Base-by-base conservation (phyloP, 1,140 invertebrate genomes). In the Protaetia brevitarsis region DNA sequence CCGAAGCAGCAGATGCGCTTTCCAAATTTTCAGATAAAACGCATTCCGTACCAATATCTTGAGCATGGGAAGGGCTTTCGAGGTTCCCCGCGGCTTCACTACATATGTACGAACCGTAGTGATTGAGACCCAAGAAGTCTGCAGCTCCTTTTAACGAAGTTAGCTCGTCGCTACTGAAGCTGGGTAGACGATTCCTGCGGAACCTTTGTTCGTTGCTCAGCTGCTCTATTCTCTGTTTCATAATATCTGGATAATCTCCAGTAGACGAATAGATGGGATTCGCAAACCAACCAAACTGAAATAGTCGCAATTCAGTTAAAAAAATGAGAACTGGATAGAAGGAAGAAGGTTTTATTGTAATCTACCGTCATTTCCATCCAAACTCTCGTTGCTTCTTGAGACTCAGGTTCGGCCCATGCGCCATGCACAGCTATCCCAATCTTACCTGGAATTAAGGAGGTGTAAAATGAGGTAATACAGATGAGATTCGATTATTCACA, bases 251-350 rank as follows among this genome's bases (percentile, higher is more conserved):
- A 72, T 88, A 89, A 63, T 87, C 84, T 10, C 87, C 87, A 1
- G 79, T 64, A 21, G 78, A 68, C 0, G 82, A 82, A 71, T 82
- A 88, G 30, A 88, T 84, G 0, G 87, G 85, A 73, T 89, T 75
- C 0, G 84, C 81, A 61, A 82, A 83, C 86, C 86, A 88, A 6
- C 88, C 88, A 31, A 83, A 79, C 83, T 85, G 71, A 45, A 80
- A 79, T 28, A n/a, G n/a, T 19, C 10, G n/a, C 7, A 34, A 7
- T 34, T 7, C n/a, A 7, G 31, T 34, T 34, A 7, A 45, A 10
- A 11, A 21, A 45, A 6, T 64, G 13, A 30, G 30, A 60, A 3
- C 6, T 30, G 13, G n/a, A n/a, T n/a, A 29, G 58, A 26, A 0
- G n/a, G 10, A 13, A 45, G 28, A 8, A 45, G 23, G n/a, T 64